Conservation (phyloP, 2,113 vertebrate genomes). For the Cavia aperea region DNA sequence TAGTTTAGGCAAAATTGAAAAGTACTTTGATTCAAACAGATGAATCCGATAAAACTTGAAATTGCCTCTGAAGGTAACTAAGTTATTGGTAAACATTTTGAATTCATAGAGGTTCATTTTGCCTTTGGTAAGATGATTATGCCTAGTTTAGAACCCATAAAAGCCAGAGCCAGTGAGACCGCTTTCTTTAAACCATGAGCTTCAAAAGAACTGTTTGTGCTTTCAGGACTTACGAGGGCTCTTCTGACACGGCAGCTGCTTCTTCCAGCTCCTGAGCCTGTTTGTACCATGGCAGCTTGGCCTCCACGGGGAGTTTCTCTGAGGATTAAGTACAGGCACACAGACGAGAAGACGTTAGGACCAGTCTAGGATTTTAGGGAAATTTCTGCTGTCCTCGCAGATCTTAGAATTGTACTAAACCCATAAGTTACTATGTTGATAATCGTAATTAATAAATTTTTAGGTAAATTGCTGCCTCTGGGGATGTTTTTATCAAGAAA, state of each 20-base stretch:
- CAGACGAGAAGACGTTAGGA: constrained; percentile 54
- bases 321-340: constrained; percentile 42
- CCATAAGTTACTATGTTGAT: background rate
- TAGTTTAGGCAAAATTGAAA: background rate
- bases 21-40: background rate
- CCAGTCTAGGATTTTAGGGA: background rate
- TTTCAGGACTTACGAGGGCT: constrained; percentile 88
- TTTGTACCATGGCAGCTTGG: constrained; percentile 94
- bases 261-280: constrained; percentile 96
- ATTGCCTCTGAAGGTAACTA: background rate
- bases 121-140: background rate
- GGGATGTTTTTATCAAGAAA: constrained; percentile 42
- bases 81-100: background rate
- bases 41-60: background rate
- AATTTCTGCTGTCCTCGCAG: background rate
- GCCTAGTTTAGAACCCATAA: background rate
- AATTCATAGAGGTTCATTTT: background rate
- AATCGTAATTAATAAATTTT: background rate
- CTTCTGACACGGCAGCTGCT: constrained; percentile 83
- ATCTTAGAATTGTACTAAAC: background rate
- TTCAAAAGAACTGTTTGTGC: constrained; percentile 12
- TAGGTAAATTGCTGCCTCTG: background rate
- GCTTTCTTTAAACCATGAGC: background rate
- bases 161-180: background rate
- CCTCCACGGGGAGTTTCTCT: constrained; percentile 93